Conservation (phyloP, 2,797 vertebrate genomes). For the Rhynchotus rufescens region DNA sequence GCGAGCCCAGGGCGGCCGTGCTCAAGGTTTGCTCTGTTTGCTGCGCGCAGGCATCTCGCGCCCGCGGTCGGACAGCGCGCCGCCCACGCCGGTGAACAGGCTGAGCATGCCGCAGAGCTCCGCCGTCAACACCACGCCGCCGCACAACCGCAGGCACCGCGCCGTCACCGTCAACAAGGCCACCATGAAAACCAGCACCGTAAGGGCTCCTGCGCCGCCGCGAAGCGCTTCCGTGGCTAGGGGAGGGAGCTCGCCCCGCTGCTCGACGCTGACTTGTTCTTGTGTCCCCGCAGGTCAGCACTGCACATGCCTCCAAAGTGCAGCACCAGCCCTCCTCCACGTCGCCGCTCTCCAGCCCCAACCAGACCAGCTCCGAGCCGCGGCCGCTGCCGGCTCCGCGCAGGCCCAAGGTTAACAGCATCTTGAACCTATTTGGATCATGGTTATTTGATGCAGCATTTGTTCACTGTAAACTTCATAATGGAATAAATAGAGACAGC, state of each 20-base stretch:
- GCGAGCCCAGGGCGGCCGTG: neutral
- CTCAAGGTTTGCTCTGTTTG: neutral
- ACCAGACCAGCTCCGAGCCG: slow-evolving; percentile 93
- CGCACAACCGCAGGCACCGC: slow-evolving; percentile 91
- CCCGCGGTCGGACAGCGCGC: slow-evolving; percentile 91
- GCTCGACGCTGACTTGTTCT: slow-evolving; percentile 7
- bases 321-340: slow-evolving; percentile 89
- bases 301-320: slow-evolving; percentile 89
- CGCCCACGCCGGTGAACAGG: slow-evolving; percentile 89
- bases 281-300: slow-evolving; percentile 82
- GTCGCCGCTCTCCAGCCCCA: slow-evolving; percentile 92
- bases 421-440: slow-evolving; percentile 92
- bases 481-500: slow-evolving; percentile 89
- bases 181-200: slow-evolving; percentile 91
- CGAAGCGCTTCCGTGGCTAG: neutral
- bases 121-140: slow-evolving; percentile 87
- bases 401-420: slow-evolving; percentile 92
- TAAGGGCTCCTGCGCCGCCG: slow-evolving; percentile 69
- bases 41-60: slow-evolving; percentile 86
- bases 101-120: slow-evolving; percentile 85
- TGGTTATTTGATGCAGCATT: slow-evolving; percentile 95
- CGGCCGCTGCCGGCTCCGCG: slow-evolving; percentile 88
- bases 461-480: slow-evolving; percentile 89
- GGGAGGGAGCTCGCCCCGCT: neutral
- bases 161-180: slow-evolving; percentile 92